These are phyloP conservation scores for Pseudomugil gertrudae DNA, from an alignment of 2,797 vertebrate species.

Conservation along the genomic window DNA sequence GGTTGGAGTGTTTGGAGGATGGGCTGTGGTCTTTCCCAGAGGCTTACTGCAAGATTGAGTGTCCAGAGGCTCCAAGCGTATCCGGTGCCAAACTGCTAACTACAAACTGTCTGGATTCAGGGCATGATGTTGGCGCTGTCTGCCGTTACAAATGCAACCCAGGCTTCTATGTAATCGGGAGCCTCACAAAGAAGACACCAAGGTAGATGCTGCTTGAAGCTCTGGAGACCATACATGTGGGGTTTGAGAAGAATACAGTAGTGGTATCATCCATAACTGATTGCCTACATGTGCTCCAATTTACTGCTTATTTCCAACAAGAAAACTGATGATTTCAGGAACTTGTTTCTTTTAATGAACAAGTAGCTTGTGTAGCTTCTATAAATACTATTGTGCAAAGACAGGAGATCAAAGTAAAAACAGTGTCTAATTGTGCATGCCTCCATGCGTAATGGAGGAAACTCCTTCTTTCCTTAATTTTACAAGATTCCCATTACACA, in stretches of 20 bases:
- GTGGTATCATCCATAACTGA: neutral
- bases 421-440: constrained; percentile 34
- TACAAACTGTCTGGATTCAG: constrained; percentile 82
- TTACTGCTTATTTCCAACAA: neutral
- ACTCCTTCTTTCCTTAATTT: constrained; percentile 50
- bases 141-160: constrained; percentile 92
- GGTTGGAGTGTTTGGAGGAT: constrained; percentile 91
- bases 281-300: neutral
- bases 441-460: constrained; percentile 42
- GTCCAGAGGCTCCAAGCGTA: constrained; percentile 79
- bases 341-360: neutral
- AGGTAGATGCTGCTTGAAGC: constrained; percentile 79
- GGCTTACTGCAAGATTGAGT: constrained; percentile 96
- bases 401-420: constrained; percentile 32
- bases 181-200: constrained; percentile 68
- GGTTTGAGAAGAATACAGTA: neutral
- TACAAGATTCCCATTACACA: constrained; percentile 47
- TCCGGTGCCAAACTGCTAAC: constrained; percentile 84
- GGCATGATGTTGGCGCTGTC: constrained; percentile 88
- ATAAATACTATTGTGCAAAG: constrained; percentile 15
- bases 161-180: constrained; percentile 87
- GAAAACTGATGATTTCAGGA: neutral
- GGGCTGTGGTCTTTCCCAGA: constrained; percentile 96
- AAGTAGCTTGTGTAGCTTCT: neutral
- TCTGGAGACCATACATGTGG: neutral